A percentile compares a stretch with the other conserved stretches of the same genome.
phyloP scores from a whole-genome alignment of 1,140 invertebrate genomes.

The Anoplophora glabripennis region DNA sequence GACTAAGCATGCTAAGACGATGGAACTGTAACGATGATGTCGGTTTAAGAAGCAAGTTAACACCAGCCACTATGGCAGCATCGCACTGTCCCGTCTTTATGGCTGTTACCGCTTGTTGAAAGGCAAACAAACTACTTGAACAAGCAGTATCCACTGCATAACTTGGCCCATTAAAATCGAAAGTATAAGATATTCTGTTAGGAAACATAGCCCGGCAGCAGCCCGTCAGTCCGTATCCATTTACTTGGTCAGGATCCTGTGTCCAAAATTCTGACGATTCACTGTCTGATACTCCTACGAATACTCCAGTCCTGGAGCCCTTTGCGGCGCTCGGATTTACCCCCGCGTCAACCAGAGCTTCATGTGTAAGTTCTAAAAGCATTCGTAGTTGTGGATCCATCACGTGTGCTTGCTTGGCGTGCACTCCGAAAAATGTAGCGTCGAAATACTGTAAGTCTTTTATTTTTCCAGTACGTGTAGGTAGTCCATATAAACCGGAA shows the following conservation, averaged over 20 bases:
- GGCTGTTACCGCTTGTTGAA: conserved; percentile 81
- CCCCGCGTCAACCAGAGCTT: conserved; percentile 92
- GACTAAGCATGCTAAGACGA: conserved; percentile 84
- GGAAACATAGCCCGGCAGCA: conserved; percentile 93
- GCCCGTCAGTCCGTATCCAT: conserved; percentile 90
- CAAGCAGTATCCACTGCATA: conserved; percentile 94
- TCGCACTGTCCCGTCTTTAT: conserved; percentile 87
- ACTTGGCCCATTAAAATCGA: conserved; percentile 89
- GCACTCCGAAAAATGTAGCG: conserved; percentile 90
- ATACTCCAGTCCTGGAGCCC: conserved; percentile 86
- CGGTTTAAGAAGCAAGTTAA: conserved; percentile 81
- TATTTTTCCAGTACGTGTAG: conserved; percentile 82
- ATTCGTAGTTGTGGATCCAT: conserved; percentile 96
- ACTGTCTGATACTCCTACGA: conserved; percentile 81
- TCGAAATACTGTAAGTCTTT: conserved; percentile 87
- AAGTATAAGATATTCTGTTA: conserved; percentile 93
- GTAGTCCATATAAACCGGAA: conserved; percentile 75
- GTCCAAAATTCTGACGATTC: conserved; percentile 85
- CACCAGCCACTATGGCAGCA: conserved; percentile 86
- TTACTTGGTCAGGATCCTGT: conserved; percentile 69
- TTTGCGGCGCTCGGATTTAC: conserved; percentile 76
- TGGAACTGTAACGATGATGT: conserved; percentile 90
- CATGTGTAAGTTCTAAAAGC: conserved; percentile 89
- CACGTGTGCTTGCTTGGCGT: conserved; percentile 86
- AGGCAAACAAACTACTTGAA: conserved; percentile 85